A percentile compares a stretch with the other conserved stretches of the same genome.
Evolutionary conservation across 1,140 invertebrate genomes (phyloP).

Genomic region (Drosophila ambigua): DNA sequence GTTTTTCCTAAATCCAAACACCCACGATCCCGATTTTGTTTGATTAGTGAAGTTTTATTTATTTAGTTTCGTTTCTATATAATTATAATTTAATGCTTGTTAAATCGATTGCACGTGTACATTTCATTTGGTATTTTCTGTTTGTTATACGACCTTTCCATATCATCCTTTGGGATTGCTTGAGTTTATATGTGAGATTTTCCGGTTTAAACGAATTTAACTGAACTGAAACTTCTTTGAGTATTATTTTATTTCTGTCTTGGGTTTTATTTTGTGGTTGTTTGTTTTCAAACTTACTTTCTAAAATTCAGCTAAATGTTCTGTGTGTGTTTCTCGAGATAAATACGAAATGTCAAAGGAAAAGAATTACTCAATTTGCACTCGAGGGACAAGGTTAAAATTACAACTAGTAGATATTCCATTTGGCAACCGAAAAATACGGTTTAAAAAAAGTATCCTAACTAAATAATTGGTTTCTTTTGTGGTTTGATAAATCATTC

Average conservation of each 20-base stretch:
- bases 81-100: slow-evolving; percentile 64
- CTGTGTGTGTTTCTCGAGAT: slow-evolving; percentile 27
- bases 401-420: background rate
- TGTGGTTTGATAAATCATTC: slow-evolving; percentile 9
- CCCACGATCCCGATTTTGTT: slow-evolving; percentile 30
- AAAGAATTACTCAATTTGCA: slow-evolving; percentile 61
- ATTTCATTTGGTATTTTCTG: slow-evolving; percentile 21
- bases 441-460: slow-evolving; percentile 50
- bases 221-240: slow-evolving; percentile 31
- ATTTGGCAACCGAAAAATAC: slow-evolving; percentile 22
- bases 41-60: slow-evolving; percentile 81
- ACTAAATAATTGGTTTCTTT: slow-evolving; percentile 43
- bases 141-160: slow-evolving; percentile 14
- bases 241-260: slow-evolving; percentile 20
- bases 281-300: slow-evolving; percentile 31
- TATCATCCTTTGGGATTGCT: slow-evolving; percentile 14
- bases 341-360: slow-evolving; percentile 30
- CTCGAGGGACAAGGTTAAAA: slow-evolving; percentile 42
- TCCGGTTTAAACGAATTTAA: slow-evolving; percentile 31
- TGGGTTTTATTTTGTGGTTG: slow-evolving; percentile 12
- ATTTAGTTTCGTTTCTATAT: slow-evolving; percentile 71
- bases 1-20: slow-evolving; percentile 5
- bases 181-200: slow-evolving; percentile 36
- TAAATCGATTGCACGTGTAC: slow-evolving; percentile 74
- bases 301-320: slow-evolving; percentile 70